Conservation (phyloP, 2,797 vertebrate genomes). For the Karalla daura region DNA sequence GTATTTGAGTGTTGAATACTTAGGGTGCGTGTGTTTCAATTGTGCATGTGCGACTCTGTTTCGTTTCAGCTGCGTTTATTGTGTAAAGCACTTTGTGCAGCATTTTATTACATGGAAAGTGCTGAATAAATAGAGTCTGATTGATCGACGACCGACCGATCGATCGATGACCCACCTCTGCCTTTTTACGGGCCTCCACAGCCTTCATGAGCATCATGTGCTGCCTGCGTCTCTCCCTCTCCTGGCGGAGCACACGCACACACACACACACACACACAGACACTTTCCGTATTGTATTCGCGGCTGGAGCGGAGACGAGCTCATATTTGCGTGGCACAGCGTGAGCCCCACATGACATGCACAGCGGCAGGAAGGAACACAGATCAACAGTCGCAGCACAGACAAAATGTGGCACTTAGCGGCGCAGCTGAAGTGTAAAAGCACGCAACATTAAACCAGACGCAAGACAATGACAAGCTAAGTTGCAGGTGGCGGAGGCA, state of each 20-base stretch:
- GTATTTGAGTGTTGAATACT: no score
- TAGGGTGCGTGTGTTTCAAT: no score
- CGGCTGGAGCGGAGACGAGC: constrained; percentile 35
- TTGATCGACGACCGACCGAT: no score
- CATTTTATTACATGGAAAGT: no score
- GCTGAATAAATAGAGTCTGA: no score
- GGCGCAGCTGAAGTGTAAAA: constrained; percentile 81
- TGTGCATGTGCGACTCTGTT: no score
- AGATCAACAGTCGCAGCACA: constrained; percentile 9
- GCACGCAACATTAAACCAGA: constrained; percentile 73
- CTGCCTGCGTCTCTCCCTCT: constrained; percentile 92
- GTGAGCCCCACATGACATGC: constrained; percentile 47
- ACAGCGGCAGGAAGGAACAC: constrained; percentile 76
- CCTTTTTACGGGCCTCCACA: constrained; percentile 94
- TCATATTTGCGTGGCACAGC: constrained; percentile 6
- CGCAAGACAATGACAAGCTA: constrained; percentile 81
- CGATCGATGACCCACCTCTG: constrained; percentile 86
- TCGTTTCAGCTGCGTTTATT: no score
- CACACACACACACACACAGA: constrained; percentile 25
- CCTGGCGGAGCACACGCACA: constrained; percentile 82
- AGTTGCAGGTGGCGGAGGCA: constrained; percentile 84
- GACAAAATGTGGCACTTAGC: constrained; percentile 6
- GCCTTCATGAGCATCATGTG: constrained; percentile 97
- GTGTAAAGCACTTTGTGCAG: no score
- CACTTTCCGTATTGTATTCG: neutral